Evolutionary conservation across 2,888 invertebrate species (phyloP).

Genomic region (Ophion slaviceki): DNA sequence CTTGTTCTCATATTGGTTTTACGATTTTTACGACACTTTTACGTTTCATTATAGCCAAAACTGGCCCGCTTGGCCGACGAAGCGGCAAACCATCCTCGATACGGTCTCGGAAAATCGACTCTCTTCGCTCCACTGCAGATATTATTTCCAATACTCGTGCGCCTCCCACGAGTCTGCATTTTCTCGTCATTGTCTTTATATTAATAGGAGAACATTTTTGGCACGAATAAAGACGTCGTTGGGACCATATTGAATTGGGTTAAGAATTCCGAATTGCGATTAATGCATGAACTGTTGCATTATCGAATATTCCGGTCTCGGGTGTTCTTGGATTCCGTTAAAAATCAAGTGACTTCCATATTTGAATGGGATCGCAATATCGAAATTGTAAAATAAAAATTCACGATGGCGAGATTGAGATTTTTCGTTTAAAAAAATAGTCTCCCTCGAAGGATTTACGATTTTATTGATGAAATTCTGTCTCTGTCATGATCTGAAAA

Average conservation of each 20-base stretch:
- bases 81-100: slow-evolving; percentile 59
- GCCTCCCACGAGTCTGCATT: slow-evolving; percentile 10
- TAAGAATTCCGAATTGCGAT: too few relatives aligned
- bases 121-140: slow-evolving; percentile 18
- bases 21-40: slow-evolving; percentile 74
- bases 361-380: too few relatives aligned
- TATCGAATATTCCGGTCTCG: too few relatives aligned
- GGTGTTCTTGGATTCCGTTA: too few relatives aligned
- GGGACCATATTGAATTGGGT: too few relatives aligned
- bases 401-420: background rate
- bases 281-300: too few relatives aligned
- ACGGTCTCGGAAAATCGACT: slow-evolving; percentile 51
- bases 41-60: slow-evolving; percentile 71
- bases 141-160: background rate
- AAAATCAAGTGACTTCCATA: too few relatives aligned
- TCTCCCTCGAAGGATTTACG: background rate
- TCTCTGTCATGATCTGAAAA: background rate
- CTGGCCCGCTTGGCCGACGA: slow-evolving; percentile 65
- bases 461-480: slow-evolving; percentile 3
- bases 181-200: slow-evolving; percentile 8
- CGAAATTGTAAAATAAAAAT: background rate
- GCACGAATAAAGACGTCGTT: too few relatives aligned
- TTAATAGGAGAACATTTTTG: background rate
- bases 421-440: background rate
- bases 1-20: slow-evolving; percentile 71